Percentiles rank a stretch among this genome's conserved stretches.
phyloP scores from a whole-genome alignment of 2,113 vertebrate species.

The Centropristis striata region DNA sequence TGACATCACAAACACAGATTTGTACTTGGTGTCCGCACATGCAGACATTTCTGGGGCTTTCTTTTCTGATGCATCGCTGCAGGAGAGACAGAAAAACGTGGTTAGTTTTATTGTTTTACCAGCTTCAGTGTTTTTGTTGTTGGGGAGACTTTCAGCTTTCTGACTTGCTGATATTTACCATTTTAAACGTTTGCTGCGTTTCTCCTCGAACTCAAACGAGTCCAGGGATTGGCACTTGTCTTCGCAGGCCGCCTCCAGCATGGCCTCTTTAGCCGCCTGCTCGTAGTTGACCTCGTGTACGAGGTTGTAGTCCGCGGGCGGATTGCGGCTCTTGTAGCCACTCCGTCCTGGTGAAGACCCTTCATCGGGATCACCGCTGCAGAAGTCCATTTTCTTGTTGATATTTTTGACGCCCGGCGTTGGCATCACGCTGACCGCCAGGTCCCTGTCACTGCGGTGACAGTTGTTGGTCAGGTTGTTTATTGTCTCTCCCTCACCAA shows the following conservation, averaged over 20 bases:
- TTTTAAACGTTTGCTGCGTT: constrained; percentile 89
- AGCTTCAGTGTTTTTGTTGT: rapidly evolving
- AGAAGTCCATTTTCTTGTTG: constrained; percentile 96
- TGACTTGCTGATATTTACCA: constrained; percentile 82
- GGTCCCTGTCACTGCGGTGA: constrained; percentile 92
- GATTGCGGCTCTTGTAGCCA: constrained; percentile 89
- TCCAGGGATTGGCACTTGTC: constrained; percentile 86
- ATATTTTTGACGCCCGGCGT: constrained; percentile 95
- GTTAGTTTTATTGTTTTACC: constrained; percentile 31
- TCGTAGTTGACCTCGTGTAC: constrained; percentile 92
- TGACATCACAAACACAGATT: constrained; percentile 98
- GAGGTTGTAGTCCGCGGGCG: constrained; percentile 93
- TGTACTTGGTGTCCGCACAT: constrained; percentile 97
- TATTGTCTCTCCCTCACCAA: constrained; percentile 93
- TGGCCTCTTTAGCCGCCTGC: constrained; percentile 87
- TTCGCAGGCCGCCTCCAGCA: constrained; percentile 86
- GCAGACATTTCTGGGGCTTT: constrained; percentile 91
- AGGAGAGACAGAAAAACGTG: constrained; percentile 33
- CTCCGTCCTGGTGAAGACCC: constrained; percentile 90
- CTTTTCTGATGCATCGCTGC: constrained; percentile 90
- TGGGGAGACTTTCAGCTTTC: background rate
- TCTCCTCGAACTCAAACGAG: constrained; percentile 85
- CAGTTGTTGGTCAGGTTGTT: constrained; percentile 96
- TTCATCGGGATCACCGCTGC: constrained; percentile 89
- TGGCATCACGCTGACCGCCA: constrained; percentile 88